Evolutionary conservation across 2,797 vertebrate genomes (phyloP), one percentile per base, ranked within the genome.

Genomic region (Pogonophryne albipinna): DNA sequence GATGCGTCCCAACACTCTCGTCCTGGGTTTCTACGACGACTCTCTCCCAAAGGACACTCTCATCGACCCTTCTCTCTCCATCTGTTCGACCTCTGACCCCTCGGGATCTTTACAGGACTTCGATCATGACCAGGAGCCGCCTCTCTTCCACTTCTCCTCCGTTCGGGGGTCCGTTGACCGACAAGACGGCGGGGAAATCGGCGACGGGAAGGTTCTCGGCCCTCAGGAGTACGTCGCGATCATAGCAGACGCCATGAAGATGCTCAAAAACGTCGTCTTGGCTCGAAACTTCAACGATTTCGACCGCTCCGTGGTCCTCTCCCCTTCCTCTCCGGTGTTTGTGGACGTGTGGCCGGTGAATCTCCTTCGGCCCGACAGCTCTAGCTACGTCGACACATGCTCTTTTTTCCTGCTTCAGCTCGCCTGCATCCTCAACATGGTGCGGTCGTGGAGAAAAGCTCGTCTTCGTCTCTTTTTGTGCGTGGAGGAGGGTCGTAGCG

Each of bases 281-380:
- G 96, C 96, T 0, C 95, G 97, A 23, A 91, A 96, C 83, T 96
- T 98, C 76, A 92, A 95, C 75, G 79, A 86, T 71, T 96, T 97
- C 16, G 95, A 96, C 80, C 93, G 94, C 14, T 71, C 83, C 23
- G 14, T 84, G 78, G 0, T 91, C 75, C 76, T 92, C 10, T 86
- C 91, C 0, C 75, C 83, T 0, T 41, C 85, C 1, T 71, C 87
- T n/a, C 34, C 58, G 0, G 74, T 95, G 9, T 92, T 93, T 34
- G 96, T 97, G 3, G 97, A 98, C 0, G 97, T 97, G 12, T 97
- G 97, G 97, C 97, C 97, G 0, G 91, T 97, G 52, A 97, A 97
- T 88, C 94, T 97, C 19, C 82, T 97, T 51, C 96, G 96, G 0
- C 97, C 97, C 0, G 97, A 98, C 93, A 97, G 96, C 50, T 92